A percentile compares a stretch with the other conserved stretches of the same genome.
These are phyloP conservation scores for Ferdinandea cuprea DNA, from an alignment of 2,888 invertebrate species.

Conservation along the genomic window DNA sequence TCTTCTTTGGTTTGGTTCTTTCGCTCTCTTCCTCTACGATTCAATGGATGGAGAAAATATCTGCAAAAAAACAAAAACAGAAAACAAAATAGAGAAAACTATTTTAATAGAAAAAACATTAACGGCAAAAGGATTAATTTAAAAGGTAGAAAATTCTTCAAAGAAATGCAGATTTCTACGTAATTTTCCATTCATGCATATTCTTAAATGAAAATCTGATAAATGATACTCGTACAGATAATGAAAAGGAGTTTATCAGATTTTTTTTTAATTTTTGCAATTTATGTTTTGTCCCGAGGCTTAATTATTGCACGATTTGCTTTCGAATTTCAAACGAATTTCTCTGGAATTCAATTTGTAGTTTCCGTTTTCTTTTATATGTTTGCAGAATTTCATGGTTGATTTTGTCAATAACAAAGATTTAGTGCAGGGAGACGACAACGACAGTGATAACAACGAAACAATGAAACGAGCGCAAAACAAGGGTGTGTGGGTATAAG, in stretches of 20 bases:
- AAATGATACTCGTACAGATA: too few species aligned
- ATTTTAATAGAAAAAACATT: constrained; percentile 56
- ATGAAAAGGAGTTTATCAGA: constrained; percentile 13
- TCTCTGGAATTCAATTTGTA: constrained; percentile 43
- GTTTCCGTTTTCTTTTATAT: constrained; percentile 10
- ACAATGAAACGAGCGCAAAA: constrained; percentile 21
- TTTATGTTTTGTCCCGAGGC: constrained; percentile 27
- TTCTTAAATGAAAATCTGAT: too few species aligned
- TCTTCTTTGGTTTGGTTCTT: constrained; percentile 13
- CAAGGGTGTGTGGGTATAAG: constrained; percentile 2
- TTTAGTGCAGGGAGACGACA: constrained; percentile 14
- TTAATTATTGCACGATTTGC: constrained; percentile 36
- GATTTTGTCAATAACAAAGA: constrained; percentile 29
- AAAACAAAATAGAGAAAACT: constrained; percentile 55
- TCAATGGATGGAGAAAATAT: neutral
- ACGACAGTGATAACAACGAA: neutral
- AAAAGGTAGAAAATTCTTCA: constrained; percentile 14
- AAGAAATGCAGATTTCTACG: neutral
- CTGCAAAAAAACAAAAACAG: constrained; percentile 53
- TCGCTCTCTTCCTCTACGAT: neutral
- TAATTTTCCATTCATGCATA: too few species aligned
- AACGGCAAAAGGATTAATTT: constrained; percentile 20
- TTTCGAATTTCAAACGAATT: too few species aligned
- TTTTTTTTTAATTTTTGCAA: constrained; percentile 15
- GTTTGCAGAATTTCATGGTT: constrained; percentile 9